Percentiles rank a stretch among this genome's conserved stretches.
These are phyloP conservation scores for Plebejus melissa DNA, from an alignment of 2,888 invertebrate species.

Conservation along the genomic window DNA sequence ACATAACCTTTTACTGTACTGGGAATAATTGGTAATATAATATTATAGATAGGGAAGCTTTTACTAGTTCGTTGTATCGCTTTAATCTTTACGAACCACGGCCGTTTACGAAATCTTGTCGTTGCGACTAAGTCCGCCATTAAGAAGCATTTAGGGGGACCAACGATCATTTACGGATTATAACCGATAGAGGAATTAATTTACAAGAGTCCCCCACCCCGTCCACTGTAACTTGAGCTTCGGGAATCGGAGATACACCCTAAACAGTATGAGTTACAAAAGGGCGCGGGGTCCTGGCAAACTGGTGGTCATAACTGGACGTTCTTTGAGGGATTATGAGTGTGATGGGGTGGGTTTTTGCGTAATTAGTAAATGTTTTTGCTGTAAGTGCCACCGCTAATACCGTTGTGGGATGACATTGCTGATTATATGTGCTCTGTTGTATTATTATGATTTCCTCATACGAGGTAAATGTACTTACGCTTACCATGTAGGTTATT, in stretches of 20 bases:
- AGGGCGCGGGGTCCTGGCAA: slow-evolving; percentile 40
- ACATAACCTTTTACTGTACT: background rate
- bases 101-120: slow-evolving; percentile 9
- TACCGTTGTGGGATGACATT: slow-evolving; percentile 39
- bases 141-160: slow-evolving; percentile 72
- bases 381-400: slow-evolving; percentile 48
- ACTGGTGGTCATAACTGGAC: slow-evolving; percentile 61
- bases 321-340: slow-evolving; percentile 73
- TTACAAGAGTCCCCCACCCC: slow-evolving; percentile 52
- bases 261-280: slow-evolving; percentile 29
- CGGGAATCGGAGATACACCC: slow-evolving; percentile 41
- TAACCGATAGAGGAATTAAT: slow-evolving; percentile 74
- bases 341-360: slow-evolving; percentile 68
- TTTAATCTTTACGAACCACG: slow-evolving; percentile 4
- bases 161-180: slow-evolving; percentile 76
- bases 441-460: slow-evolving; percentile 8
- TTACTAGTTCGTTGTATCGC: background rate
- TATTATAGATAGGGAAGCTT: background rate
- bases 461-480: background rate
- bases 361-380: slow-evolving; percentile 67
- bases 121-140: slow-evolving; percentile 41
- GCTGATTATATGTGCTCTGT: slow-evolving; percentile 35
- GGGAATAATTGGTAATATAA: background rate
- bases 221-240: slow-evolving; percentile 51
- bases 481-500: background rate